Evolutionary conservation across 1,140 invertebrate genomes (phyloP).

Genomic region (Batillaria attramentaria): DNA sequence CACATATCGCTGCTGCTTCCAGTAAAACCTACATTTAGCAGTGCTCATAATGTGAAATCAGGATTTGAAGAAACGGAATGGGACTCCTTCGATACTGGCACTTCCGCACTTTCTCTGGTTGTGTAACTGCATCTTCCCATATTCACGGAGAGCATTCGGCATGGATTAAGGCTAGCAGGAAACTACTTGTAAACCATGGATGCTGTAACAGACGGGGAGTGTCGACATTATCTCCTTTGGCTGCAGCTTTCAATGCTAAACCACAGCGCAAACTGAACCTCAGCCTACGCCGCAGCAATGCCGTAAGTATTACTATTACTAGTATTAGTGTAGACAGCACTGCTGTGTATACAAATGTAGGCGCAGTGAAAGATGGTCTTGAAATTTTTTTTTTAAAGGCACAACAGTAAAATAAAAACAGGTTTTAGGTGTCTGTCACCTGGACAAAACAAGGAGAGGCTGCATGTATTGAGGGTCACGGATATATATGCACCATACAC

Average conservation of each 20-base stretch:
- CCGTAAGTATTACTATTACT: constrained; percentile 69
- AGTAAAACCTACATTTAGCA: constrained; percentile 76
- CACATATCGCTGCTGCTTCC: constrained; percentile 65
- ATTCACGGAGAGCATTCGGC: neutral
- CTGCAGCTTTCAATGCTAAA: constrained; percentile 81
- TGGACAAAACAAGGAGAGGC: neutral
- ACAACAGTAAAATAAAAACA: neutral
- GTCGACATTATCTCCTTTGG: constrained; percentile 76
- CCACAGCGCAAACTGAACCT: constrained; percentile 76
- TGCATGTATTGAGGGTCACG: neutral
- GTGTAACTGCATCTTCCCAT: neutral
- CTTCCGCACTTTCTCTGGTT: neutral
- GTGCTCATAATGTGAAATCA: constrained; percentile 76
- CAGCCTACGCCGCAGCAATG: constrained; percentile 74
- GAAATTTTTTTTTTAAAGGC: neutral
- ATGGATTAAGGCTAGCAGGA: neutral
- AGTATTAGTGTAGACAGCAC: too few relatives aligned
- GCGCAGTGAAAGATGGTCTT: neutral
- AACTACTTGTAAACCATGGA: neutral
- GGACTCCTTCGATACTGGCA: neutral
- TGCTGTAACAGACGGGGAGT: constrained; percentile 34
- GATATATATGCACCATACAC: neutral
- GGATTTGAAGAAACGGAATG: neutral
- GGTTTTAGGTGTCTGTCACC: neutral
- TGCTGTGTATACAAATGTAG: constrained; percentile 9